Evolutionary conservation across 1,140 invertebrate genomes (phyloP), one percentile per base, ranked within the genome.

Genomic region (Drosophila azteca): DNA sequence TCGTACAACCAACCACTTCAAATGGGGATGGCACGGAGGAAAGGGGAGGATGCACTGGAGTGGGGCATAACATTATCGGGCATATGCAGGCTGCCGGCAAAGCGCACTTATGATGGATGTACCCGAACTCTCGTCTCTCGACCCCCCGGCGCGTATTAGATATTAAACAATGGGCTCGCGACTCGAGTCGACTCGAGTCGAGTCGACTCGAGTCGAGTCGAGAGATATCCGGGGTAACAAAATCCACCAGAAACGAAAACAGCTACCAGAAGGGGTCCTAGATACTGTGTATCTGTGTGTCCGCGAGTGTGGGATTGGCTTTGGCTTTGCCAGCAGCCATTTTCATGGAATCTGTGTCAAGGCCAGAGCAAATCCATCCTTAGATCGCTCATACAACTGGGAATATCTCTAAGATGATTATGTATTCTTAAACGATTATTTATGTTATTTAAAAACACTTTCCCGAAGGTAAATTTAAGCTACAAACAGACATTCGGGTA

Each of bases 1-100:
- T 79, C 77, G 66, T 72, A 79, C 77, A 79, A 79, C 77, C 80
- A 87, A 84, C 82, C 81, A 87, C 82, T 84, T 87, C 80, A 84
- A 54, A 70, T 61, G 68, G 48, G 35, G 9, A 39, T 13, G 35
- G 29, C 7, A 31, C 8, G 8, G 31, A 31, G 17, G 17, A 20
- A 35, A 41, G 35, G 9, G n/a, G 20, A n/a, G 44, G 13, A 15
- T 13, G 9, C 9, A 22, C 11, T n/a, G 6, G 2, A n/a, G 43
- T 26, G 29, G 11, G 2, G 39, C 29, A 66, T 77, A 75, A 77
- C 73, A 85, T 87, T 85, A 87, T 81, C 81, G 44, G 53, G 49
- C 77, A 66, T 65, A 84, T 60, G 81, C 81, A 84, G 80, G 35
- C 24, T 24, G 11, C 35, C 4, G 35, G 3, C 35, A 39, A 4